Evolutionary conservation across 1,140 invertebrate genomes (phyloP).

Genomic region (Nautilus pompilius): DNA sequence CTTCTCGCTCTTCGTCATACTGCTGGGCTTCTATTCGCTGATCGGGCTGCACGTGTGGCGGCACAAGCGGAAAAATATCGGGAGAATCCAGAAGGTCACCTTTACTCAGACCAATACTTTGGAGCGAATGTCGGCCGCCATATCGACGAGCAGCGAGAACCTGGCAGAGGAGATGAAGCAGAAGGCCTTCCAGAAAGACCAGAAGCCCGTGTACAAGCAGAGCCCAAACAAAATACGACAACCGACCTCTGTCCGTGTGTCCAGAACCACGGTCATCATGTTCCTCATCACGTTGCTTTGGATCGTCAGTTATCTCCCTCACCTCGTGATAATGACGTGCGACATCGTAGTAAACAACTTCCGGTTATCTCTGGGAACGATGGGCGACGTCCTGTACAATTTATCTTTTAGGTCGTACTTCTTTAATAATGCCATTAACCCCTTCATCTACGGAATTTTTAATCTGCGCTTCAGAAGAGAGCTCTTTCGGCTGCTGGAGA

Average conservation of each 20-base stretch:
- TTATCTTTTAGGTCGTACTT: neutral
- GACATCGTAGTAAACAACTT: neutral
- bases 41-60: constrained; percentile 1
- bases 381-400: constrained; percentile 1
- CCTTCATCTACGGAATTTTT: constrained; percentile 1
- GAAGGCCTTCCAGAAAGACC: neutral
- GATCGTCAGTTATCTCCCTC: constrained; percentile 1
- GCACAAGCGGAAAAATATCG: neutral
- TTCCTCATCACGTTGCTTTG: neutral
- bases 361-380: neutral
- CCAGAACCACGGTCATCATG: constrained; percentile 1
- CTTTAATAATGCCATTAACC: constrained; percentile 1
- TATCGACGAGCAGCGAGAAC: neutral
- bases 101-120: neutral
- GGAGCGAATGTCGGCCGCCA: neutral
- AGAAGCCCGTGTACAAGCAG: neutral
- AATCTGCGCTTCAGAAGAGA: neutral
- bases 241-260: neutral
- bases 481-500: neutral
- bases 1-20: neutral
- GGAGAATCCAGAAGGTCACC: neutral
- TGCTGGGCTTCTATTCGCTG: neutral
- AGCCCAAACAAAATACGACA: neutral
- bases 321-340: neutral
- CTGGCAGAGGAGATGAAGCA: neutral